Percentiles rank a stretch among this genome's conserved stretches.
Evolutionary conservation across 2,797 vertebrate genomes (phyloP).

Genomic region (Eupleurogrammus muticus): DNA sequence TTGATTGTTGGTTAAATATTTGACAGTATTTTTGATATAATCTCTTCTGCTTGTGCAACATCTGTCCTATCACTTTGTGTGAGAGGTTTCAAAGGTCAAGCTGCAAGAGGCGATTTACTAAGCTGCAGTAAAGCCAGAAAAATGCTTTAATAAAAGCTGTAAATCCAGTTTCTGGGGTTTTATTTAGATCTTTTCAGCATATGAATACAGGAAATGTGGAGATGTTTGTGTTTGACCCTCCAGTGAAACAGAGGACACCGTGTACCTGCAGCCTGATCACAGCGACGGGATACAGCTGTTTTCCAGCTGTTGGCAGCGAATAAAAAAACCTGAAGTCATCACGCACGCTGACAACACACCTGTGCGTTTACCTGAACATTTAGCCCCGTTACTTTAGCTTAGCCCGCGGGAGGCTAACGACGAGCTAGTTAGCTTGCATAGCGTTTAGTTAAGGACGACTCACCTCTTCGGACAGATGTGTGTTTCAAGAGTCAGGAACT

Average conservation of each 20-base stretch:
- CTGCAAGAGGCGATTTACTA: neutral
- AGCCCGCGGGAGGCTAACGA: neutral
- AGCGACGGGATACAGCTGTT: accelerated
- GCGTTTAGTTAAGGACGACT: constrained; percentile 28
- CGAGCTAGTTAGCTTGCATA: neutral
- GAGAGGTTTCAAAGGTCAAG: constrained; percentile 46
- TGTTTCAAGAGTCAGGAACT: constrained; percentile 16
- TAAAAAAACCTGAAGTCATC: neutral
- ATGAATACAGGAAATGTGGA: too few species aligned
- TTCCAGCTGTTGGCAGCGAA: accelerated
- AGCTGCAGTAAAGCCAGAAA: neutral
- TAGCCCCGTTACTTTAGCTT: too few species aligned
- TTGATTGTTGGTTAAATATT: too few species aligned
- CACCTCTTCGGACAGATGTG: constrained; percentile 54
- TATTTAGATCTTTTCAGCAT: too few species aligned
- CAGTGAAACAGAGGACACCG: constrained; percentile 54
- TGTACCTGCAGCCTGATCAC: constrained; percentile 25
- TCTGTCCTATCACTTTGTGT: neutral
- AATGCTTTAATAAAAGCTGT: neutral
- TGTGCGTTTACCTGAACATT: neutral
- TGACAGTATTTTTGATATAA: too few species aligned
- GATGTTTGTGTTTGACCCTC: constrained; percentile 24
- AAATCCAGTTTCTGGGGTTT: neutral
- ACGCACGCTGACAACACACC: neutral
- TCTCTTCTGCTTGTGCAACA: too few species aligned